Conservation (phyloP, 2,113 vertebrate genomes). For the Podocnemis expansa region DNA sequence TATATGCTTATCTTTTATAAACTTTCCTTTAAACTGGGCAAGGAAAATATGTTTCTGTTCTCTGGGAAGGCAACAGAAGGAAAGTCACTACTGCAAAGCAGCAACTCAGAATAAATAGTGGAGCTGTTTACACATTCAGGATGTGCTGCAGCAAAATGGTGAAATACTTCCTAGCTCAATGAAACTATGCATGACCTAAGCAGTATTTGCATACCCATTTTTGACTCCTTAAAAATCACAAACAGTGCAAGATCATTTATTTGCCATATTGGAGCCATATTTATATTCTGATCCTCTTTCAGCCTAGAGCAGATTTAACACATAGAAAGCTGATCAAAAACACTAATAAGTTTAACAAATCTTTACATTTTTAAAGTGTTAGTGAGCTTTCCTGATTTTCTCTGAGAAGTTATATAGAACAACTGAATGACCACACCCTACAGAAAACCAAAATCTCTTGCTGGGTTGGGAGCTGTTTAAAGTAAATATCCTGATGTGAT, state of each 20-base stretch:
- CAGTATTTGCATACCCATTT: not conserved
- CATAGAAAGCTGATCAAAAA: not conserved
- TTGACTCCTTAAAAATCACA: not conserved
- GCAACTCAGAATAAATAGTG: not conserved
- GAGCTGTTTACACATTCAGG: not conserved
- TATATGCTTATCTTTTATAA: not conserved
- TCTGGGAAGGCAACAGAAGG: rapidly evolving
- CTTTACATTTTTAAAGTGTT: no score
- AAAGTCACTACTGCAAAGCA: not conserved
- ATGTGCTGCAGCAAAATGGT: not conserved
- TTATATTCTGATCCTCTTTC: not conserved
- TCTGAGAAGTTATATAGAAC: not conserved
- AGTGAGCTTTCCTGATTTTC: not conserved
- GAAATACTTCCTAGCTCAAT: not conserved
- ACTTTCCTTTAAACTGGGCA: not conserved
- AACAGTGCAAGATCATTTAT: not conserved
- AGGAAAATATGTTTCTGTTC: rapidly evolving
- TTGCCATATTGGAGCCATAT: not conserved
- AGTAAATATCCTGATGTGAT: not conserved
- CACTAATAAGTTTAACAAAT: not conserved
- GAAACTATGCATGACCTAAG: not conserved
- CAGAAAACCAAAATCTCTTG: not conserved
- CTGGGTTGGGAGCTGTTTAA: not conserved
- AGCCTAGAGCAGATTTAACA: not conserved
- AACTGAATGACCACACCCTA: not conserved